phyloP scores from a whole-genome alignment of 2,113 vertebrate species.

The Cervus canadensis region DNA sequence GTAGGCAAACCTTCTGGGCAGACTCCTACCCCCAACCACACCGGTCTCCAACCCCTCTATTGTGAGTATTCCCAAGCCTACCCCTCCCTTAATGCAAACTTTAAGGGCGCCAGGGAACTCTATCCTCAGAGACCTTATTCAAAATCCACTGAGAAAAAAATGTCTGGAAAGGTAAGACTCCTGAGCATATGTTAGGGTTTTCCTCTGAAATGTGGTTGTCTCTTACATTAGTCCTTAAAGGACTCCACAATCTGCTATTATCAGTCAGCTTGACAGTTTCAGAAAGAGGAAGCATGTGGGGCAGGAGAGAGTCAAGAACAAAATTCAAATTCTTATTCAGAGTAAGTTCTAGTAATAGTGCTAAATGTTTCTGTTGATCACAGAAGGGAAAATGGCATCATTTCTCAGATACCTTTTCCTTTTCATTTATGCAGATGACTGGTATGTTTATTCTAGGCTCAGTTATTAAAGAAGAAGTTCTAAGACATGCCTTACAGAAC shows the following conservation, averaged over 20 bases:
- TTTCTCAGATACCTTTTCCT: background rate
- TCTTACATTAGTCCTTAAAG: background rate
- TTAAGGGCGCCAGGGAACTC: background rate
- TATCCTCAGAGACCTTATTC: background rate
- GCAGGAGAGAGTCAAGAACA: background rate
- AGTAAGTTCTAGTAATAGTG: background rate
- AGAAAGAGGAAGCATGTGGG: background rate
- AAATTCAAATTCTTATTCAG: background rate
- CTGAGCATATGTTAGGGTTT: background rate
- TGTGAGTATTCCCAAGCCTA: background rate
- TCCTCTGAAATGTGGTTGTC: background rate
- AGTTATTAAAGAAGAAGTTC: background rate
- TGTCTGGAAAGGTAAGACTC: background rate
- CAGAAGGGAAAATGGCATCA: background rate
- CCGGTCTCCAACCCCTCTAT: too few relatives aligned
- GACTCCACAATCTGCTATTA: background rate
- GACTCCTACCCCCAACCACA: too few relatives aligned
- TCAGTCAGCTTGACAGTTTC: background rate
- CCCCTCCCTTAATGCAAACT: background rate
- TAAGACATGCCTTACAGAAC: background rate
- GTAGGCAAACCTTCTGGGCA: background rate
- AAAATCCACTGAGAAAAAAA: background rate
- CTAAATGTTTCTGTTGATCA: background rate
- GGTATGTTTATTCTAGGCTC: background rate
- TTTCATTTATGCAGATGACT: background rate